Evolutionary conservation across 2,888 invertebrate species (phyloP), one percentile per base, ranked within the genome.

Genomic region (Prosopocoilus inquinatus): DNA sequence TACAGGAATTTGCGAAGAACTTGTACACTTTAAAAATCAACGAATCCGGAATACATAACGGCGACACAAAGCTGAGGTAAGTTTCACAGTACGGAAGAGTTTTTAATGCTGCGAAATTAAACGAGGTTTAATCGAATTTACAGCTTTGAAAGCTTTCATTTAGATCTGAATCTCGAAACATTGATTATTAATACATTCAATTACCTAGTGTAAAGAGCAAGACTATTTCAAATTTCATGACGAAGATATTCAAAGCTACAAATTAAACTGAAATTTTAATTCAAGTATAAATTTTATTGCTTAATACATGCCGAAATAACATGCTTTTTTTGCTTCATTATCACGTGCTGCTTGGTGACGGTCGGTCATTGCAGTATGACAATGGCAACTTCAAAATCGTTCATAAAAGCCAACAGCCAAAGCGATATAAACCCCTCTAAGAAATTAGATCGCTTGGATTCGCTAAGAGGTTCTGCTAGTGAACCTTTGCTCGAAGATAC

Each of bases 381-480:
- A 67, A 83, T 87, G 79, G 84, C 87, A 57, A 89, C 91, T 50
- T 92, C 93, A 3, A 93, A 92, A 75, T 91, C 93, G 12, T 93
- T 93, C 74, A 93, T 94, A 74, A 93, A 93, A 78, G 92, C 90
- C 52, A 94, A 92, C 76, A 94, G 92, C 69, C 88, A 92, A 75
- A 87, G 88, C 49, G 91, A 91, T 70, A 81, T 88, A 59, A 82
- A 83, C 38, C 75, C 78, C 28, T 75, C 77, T 8, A 82, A 78
- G 66, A 78, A 79, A 75, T 79, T 91, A 60, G 87, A 87, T 64
- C 82, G 89, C 60, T 77, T 84, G 62, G 85, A 87, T 70, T 87
- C 87, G 0, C 72, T 89, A 52, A 80, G 83, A 75, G 91, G 90
- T 52, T 91, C 91, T 45, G 84, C 88, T 12, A 89, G 89, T 39